phyloP scores from a whole-genome alignment of 2,797 vertebrate genomes.

The Microchirus variegatus region DNA sequence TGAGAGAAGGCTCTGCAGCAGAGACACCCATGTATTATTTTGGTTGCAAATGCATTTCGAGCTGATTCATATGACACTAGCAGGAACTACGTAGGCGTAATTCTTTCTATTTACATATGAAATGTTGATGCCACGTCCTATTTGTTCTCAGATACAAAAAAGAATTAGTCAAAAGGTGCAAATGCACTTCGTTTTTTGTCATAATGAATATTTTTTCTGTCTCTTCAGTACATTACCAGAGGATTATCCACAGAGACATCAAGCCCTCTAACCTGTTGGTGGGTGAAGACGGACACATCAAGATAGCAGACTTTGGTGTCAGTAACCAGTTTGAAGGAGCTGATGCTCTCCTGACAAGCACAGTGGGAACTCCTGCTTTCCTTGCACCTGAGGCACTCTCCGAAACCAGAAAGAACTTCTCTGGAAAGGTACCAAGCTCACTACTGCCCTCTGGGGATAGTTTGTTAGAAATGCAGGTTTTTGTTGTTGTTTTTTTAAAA shows the following conservation, averaged over 20 bases:
- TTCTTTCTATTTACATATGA: neutral
- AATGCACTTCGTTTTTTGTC: neutral
- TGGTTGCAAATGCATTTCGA: neutral
- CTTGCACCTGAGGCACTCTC: constrained; percentile 95
- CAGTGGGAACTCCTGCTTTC: constrained; percentile 96
- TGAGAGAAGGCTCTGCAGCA: neutral
- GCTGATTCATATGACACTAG: neutral
- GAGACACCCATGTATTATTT: neutral
- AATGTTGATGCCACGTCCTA: constrained; percentile 6
- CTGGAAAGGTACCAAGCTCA: constrained; percentile 88
- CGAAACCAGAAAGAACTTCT: constrained; percentile 96
- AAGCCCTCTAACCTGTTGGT: constrained; percentile 97
- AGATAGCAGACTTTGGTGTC: constrained; percentile 97
- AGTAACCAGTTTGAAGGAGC: constrained; percentile 98
- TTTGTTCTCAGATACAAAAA: constrained; percentile 12
- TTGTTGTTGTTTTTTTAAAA: neutral
- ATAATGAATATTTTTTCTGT: neutral
- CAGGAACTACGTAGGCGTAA: neutral
- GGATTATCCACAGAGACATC: constrained; percentile 96
- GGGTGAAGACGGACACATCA: constrained; percentile 94
- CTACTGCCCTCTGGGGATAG: constrained; percentile 42
- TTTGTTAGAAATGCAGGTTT: constrained; percentile 20
- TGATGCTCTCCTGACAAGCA: constrained; percentile 94
- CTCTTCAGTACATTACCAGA: constrained; percentile 94
- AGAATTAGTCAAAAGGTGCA: neutral